Evolutionary conservation across 2,888 invertebrate genomes (phyloP).

Genomic region (Nematopogon swammerdamellus): DNA sequence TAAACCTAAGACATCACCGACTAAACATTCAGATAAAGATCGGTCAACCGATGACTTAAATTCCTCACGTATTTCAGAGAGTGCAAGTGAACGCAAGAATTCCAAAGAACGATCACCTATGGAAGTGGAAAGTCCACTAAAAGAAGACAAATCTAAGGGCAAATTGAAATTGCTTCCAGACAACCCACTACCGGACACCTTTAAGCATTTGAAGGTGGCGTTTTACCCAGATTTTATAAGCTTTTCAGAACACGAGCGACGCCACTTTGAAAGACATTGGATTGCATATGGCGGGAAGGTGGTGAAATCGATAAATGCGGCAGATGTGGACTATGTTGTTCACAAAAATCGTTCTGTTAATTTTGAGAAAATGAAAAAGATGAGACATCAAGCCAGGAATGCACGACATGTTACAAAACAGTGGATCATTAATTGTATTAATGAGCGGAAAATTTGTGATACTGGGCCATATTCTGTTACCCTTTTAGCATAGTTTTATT

Average conservation of each 20-base stretch:
- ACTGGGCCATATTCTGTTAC: constrained; percentile 27
- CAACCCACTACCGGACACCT: constrained; percentile 35
- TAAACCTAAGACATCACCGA: constrained; percentile 3
- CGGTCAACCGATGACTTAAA: constrained; percentile 11
- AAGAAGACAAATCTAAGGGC: constrained; percentile 6
- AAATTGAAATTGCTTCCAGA: constrained; percentile 20
- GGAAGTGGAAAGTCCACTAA: constrained; percentile 7
- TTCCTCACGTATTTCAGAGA: constrained; percentile 8
- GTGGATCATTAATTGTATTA: constrained; percentile 40
- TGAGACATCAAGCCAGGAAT: constrained; percentile 21
- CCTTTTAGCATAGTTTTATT: constrained; percentile 24
- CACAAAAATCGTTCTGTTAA: constrained; percentile 27
- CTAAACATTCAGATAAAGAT: constrained; percentile 10
- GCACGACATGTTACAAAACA: constrained; percentile 34
- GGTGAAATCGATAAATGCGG: constrained; percentile 27
- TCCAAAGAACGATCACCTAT: constrained; percentile 7
- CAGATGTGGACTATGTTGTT: constrained; percentile 34
- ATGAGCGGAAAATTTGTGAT: constrained; percentile 28
- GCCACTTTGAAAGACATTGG: constrained; percentile 56
- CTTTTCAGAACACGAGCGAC: constrained; percentile 32
- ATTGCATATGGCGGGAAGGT: constrained; percentile 59
- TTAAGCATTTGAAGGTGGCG: constrained; percentile 29
- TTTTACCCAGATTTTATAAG: constrained; percentile 48
- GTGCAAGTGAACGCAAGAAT: constrained; percentile 5
- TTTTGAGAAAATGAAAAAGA: constrained; percentile 25